Conservation (phyloP, 2,888 invertebrate species). For the Orthosia cruda region DNA sequence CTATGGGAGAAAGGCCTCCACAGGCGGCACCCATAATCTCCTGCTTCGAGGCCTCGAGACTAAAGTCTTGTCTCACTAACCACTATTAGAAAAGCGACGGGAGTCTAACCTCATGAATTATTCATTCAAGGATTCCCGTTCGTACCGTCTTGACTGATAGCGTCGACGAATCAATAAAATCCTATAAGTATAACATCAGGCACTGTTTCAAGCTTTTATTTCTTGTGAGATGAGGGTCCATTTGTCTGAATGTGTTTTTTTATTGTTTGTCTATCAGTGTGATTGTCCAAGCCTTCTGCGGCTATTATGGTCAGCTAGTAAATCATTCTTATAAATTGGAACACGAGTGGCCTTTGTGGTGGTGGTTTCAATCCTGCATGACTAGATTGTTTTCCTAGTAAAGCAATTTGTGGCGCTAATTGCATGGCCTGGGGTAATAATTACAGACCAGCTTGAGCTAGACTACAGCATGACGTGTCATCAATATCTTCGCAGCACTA, state of each 20-base stretch:
- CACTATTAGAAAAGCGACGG: conserved; percentile 59
- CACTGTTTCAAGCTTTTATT: conserved; percentile 71
- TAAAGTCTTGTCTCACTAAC: conserved; percentile 76
- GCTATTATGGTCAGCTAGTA: conserved; percentile 18
- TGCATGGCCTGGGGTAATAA: too few relatives aligned
- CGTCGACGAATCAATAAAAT: conserved; percentile 79
- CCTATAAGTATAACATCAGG: conserved; percentile 74
- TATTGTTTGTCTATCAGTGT: conserved; percentile 46
- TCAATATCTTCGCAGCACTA: too few relatives aligned
- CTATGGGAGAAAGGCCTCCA: conserved; percentile 46
- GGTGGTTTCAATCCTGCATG: neutral
- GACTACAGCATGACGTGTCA: too few relatives aligned
- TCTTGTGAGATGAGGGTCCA: conserved; percentile 57
- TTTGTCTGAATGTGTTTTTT: conserved; percentile 63
- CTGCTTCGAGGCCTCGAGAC: conserved; percentile 64
- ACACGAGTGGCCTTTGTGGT: neutral
- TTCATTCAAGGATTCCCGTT: conserved; percentile 78
- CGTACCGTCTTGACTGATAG: conserved; percentile 78
- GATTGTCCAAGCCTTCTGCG: conserved; percentile 27
- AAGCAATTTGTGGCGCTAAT: too few relatives aligned
- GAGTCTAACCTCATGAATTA: conserved; percentile 78
- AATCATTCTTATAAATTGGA: conserved; percentile 11
- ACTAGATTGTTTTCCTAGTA: neutral
- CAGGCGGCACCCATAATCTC: conserved; percentile 66
- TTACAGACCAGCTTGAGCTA: too few relatives aligned